Percentiles rank a stretch among this genome's conserved stretches.
phyloP scores from a whole-genome alignment of 2,797 vertebrate genomes.

The Xerus rutilus region DNA sequence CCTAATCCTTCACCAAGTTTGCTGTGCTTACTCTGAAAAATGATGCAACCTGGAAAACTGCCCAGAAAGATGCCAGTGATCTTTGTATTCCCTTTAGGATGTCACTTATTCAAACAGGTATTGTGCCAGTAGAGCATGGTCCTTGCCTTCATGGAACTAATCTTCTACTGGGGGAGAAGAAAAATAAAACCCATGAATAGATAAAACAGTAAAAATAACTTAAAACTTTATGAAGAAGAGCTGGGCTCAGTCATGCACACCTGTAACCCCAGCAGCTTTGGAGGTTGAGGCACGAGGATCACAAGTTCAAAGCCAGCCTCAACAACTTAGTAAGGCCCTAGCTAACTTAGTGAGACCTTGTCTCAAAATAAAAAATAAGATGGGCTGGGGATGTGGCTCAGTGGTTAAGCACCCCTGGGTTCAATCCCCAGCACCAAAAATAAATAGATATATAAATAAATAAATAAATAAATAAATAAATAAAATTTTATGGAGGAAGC shows the following conservation, averaged over 20 bases:
- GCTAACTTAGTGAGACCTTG: too few species aligned
- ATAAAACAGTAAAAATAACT: neutral
- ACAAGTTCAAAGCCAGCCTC: too few species aligned
- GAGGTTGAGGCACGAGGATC: too few species aligned
- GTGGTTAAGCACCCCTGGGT: too few species aligned
- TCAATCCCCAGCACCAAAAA: too few species aligned
- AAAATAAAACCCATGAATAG: neutral
- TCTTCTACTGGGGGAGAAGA: conserved; percentile 7
- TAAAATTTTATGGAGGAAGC: neutral
- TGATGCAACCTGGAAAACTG: conserved; percentile 46
- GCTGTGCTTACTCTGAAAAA: conserved; percentile 49
- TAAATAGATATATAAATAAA: too few species aligned
- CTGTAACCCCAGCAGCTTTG: too few species aligned
- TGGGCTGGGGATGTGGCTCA: too few species aligned
- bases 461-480: too few species aligned
- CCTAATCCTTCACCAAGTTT: conserved; percentile 42
- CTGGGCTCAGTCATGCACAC: too few species aligned
- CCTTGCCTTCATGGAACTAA: conserved; percentile 4
- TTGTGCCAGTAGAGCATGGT: neutral
- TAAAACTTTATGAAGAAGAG: neutral
- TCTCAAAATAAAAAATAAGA: too few species aligned
- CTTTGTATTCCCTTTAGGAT: neutral
- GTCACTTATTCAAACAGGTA: conserved; percentile 54
- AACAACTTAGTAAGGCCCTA: too few species aligned
- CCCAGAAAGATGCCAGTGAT: conserved; percentile 51